Conservation (phyloP, 1,140 invertebrate genomes). For the Gonioctena quinquepunctata region DNA sequence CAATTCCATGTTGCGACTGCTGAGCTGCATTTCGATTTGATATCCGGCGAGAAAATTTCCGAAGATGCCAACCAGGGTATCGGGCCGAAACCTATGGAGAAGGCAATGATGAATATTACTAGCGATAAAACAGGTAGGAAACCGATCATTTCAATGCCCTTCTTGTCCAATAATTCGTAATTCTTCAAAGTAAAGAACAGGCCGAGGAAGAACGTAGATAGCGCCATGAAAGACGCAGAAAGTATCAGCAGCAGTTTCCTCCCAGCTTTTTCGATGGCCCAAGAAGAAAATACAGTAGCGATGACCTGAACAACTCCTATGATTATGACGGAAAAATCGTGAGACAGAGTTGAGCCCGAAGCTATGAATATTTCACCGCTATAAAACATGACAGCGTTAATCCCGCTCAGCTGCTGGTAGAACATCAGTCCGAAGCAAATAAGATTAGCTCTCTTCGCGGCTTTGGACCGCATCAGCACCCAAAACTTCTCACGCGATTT, state of each 20-base stretch:
- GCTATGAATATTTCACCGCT: constrained; percentile 57
- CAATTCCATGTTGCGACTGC: constrained; percentile 80
- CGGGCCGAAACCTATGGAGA: constrained; percentile 79
- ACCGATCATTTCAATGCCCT: constrained; percentile 31
- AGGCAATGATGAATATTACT: constrained; percentile 76
- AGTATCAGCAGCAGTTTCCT: constrained; percentile 70
- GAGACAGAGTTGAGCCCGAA: constrained; percentile 54
- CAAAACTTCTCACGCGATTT: constrained; percentile 48
- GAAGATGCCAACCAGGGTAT: constrained; percentile 80
- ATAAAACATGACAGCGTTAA: constrained; percentile 69
- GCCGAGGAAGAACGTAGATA: constrained; percentile 67
- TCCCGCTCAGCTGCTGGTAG: constrained; percentile 69
- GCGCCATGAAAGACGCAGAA: constrained; percentile 68
- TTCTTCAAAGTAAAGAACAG: constrained; percentile 66
- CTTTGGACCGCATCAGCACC: constrained; percentile 56
- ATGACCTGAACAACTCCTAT: constrained; percentile 74
- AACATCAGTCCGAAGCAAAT: constrained; percentile 68
- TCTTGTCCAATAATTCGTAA: constrained; percentile 42
- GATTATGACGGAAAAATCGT: constrained; percentile 68
- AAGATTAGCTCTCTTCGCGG: constrained; percentile 59
- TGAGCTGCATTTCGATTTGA: constrained; percentile 76
- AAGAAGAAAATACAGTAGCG: constrained; percentile 65
- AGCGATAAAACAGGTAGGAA: constrained; percentile 76
- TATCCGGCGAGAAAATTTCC: constrained; percentile 74
- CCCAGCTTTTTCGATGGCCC: constrained; percentile 70